Conservation (phyloP, 2,797 vertebrate genomes). For the Knipowitschia caucasica region DNA sequence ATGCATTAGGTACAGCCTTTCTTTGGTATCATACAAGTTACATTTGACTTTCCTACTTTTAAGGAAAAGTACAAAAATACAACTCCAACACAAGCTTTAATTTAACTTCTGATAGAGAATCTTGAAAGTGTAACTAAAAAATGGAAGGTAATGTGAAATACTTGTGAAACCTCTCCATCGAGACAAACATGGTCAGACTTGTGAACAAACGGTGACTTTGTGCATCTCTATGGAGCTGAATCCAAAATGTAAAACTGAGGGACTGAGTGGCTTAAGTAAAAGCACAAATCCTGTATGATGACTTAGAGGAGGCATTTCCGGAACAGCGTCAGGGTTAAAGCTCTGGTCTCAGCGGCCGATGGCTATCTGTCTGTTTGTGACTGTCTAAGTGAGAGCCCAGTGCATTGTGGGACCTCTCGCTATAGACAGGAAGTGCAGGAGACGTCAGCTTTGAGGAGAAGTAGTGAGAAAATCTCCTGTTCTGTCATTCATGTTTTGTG, state of each 20-base stretch:
- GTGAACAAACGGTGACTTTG: no score
- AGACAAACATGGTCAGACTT: neutral
- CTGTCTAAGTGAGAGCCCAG: slow-evolving; percentile 55
- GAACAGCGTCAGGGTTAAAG: slow-evolving; percentile 61
- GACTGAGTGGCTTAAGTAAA: neutral
- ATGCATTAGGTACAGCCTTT: no score
- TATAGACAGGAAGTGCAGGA: slow-evolving; percentile 60
- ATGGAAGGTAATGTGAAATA: no score
- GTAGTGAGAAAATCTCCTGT: slow-evolving; percentile 29
- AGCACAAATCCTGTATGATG: slow-evolving; percentile 52
- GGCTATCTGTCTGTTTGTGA: slow-evolving; percentile 60
- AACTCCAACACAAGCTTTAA: no score
- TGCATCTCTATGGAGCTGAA: neutral
- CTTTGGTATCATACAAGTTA: no score
- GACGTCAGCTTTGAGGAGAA: slow-evolving; percentile 34
- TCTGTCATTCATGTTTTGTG: slow-evolving; percentile 24
- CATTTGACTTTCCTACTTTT: no score
- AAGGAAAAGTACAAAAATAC: no score
- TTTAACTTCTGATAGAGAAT: no score
- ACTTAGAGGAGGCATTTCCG: slow-evolving; percentile 72
- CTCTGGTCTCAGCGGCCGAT: slow-evolving; percentile 52
- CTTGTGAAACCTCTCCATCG: neutral
- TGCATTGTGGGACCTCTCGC: slow-evolving; percentile 56
- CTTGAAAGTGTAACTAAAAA: no score
- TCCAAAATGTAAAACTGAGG: neutral